Evolutionary conservation across 2,888 invertebrate genomes (phyloP).

Genomic region (Bombyx huttoni): DNA sequence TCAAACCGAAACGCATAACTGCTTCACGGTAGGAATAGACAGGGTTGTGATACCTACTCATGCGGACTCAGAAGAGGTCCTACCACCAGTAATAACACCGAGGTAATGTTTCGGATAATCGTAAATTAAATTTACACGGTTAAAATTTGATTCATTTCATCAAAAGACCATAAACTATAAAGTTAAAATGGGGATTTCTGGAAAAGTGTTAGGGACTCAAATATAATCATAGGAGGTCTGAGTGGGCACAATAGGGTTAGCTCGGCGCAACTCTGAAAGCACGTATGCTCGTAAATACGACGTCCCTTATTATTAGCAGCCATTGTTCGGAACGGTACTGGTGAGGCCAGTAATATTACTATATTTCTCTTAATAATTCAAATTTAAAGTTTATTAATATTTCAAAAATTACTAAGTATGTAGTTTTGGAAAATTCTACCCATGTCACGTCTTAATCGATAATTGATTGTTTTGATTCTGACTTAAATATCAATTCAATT

Average conservation of each 20-base stretch:
- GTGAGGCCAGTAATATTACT: conserved; percentile 7
- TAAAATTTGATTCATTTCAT: conserved; percentile 43
- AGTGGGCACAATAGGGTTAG: conserved; percentile 56
- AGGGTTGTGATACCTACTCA: too few relatives aligned
- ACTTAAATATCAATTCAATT: too few relatives aligned
- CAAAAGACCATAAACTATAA: conserved; percentile 45
- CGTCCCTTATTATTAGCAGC: conserved; percentile 67
- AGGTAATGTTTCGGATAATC: conserved; percentile 30
- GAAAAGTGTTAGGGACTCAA: conserved; percentile 57
- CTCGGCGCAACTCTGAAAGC: conserved; percentile 59
- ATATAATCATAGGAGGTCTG: conserved; percentile 68
- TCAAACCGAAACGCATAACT: too few relatives aligned
- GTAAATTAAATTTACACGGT: conserved; percentile 41
- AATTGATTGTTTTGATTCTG: too few relatives aligned
- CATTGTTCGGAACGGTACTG: conserved; percentile 57
- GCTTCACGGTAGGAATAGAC: too few relatives aligned
- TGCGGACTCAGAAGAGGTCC: too few relatives aligned
- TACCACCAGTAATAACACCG: conserved; percentile 6
- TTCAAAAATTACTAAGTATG: too few relatives aligned
- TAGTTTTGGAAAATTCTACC: too few relatives aligned
- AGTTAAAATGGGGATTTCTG: conserved; percentile 53
- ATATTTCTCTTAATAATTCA: neutral
- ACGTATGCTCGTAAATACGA: conserved; percentile 70
- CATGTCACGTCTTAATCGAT: too few relatives aligned
- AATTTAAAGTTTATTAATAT: too few relatives aligned